Conservation (phyloP, 2,113 vertebrate genomes). For the Rhabdornis inornatus region DNA sequence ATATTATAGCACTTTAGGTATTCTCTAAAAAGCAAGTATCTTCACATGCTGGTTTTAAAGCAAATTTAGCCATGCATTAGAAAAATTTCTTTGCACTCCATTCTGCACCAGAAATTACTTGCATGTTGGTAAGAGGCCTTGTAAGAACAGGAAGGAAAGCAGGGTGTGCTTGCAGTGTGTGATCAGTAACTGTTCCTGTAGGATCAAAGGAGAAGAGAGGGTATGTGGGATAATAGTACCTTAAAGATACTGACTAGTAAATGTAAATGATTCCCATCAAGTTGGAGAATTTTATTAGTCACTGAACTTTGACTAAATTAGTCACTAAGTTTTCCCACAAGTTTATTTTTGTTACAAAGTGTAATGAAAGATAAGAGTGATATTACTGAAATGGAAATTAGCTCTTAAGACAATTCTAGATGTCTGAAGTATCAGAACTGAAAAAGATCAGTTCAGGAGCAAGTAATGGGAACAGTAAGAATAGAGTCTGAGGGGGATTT, state of each 20-base stretch:
- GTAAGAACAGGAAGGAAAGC: background rate
- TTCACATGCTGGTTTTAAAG: background rate
- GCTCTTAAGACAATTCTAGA: background rate
- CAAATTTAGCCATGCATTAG: background rate
- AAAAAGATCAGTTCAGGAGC: background rate
- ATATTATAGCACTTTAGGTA: background rate
- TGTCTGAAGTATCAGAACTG: background rate
- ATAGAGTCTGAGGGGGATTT: background rate
- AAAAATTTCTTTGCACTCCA: background rate
- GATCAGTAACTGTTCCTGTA: background rate
- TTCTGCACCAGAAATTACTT: background rate
- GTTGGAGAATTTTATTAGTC: background rate
- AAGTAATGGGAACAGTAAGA: background rate
- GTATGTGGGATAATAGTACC: background rate
- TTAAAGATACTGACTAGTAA: background rate
- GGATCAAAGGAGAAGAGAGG: background rate
- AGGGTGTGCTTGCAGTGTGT: background rate
- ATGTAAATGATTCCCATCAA: background rate
- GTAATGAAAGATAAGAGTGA: background rate
- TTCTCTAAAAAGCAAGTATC: background rate
- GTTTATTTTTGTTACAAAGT: background rate
- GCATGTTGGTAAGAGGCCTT: background rate
- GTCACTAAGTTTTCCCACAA: background rate
- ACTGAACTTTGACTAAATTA: background rate
- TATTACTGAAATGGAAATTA: background rate